Evolutionary conservation across 2,113 vertebrate genomes (phyloP).

Genomic region (Vulpes lagopus): DNA sequence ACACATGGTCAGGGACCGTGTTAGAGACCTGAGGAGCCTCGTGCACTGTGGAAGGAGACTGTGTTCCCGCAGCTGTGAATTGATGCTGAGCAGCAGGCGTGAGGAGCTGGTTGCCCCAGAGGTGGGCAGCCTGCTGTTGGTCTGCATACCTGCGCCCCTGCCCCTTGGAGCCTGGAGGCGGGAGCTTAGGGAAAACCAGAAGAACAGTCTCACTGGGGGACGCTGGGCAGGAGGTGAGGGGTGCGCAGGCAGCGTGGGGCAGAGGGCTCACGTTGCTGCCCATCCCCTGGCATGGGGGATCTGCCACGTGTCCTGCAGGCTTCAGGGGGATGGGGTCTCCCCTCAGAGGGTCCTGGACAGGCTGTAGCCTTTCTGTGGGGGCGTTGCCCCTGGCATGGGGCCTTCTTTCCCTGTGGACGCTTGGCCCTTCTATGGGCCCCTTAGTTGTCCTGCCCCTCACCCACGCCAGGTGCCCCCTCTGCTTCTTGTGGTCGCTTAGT

Average conservation of each 20-base stretch:
- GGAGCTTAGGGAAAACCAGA: not conserved
- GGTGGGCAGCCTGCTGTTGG: not conserved
- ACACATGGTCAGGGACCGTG: not conserved
- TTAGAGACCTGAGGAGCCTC: not conserved
- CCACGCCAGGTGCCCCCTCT: not conserved
- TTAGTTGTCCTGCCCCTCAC: not conserved
- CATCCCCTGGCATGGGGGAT: too few species aligned
- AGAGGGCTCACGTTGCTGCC: not conserved
- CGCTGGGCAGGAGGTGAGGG: not conserved
- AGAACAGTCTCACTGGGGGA: not conserved
- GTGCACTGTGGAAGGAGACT: fast-evolving
- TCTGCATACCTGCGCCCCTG: not conserved
- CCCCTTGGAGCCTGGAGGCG: not conserved
- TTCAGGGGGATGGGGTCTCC: not conserved
- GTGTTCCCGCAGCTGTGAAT: fast-evolving
- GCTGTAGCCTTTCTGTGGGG: not conserved
- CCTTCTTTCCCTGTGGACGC: not conserved
- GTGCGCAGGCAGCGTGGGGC: not conserved
- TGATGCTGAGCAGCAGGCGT: fast-evolving
- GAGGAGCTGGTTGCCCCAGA: not conserved
- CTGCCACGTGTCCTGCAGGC: not conserved
- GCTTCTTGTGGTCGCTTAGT: not conserved
- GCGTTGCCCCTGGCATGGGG: not conserved
- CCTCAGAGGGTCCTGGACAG: not conserved
- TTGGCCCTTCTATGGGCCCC: not conserved